Percentiles rank a stretch among this genome's conserved stretches.
Evolutionary conservation across 1,140 invertebrate genomes (phyloP).

Genomic region (Dendrolimus kikuchii): DNA sequence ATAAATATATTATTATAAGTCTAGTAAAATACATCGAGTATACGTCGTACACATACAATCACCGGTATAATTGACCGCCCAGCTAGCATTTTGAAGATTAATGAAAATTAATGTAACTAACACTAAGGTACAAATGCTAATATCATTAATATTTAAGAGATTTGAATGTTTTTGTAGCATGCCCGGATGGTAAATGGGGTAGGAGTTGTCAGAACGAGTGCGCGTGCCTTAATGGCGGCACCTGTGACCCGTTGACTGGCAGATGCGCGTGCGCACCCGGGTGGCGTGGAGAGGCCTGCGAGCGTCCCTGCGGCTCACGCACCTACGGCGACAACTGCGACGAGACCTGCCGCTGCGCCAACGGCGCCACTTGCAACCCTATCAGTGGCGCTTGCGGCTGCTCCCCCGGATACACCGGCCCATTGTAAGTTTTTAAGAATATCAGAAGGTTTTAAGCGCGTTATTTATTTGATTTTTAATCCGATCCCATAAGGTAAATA

Average conservation of each 20-base stretch:
- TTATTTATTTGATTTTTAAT: too few relatives aligned
- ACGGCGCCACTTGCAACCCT: slow-evolving; percentile 85
- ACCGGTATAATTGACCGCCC: too few relatives aligned
- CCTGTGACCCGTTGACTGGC: slow-evolving; percentile 85
- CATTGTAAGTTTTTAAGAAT: slow-evolving; percentile 40
- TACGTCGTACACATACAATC: too few relatives aligned
- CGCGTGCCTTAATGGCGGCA: slow-evolving; percentile 89
- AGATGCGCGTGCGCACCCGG: slow-evolving; percentile 81
- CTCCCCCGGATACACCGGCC: slow-evolving; percentile 78
- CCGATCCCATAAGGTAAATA: too few relatives aligned
- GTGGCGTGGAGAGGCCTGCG: slow-evolving; percentile 76
- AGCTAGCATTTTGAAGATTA: too few relatives aligned
- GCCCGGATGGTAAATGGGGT: slow-evolving; percentile 83
- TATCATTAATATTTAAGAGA: background rate
- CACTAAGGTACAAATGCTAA: too few relatives aligned
- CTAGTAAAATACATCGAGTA: too few relatives aligned
- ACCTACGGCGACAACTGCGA: slow-evolving; percentile 85
- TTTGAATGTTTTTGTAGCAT: slow-evolving; percentile 57
- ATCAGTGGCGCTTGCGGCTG: slow-evolving; percentile 81
- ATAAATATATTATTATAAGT: too few relatives aligned
- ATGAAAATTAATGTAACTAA: too few relatives aligned
- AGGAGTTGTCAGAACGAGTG: slow-evolving; percentile 83
- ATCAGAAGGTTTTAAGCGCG: too few relatives aligned
- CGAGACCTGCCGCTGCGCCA: slow-evolving; percentile 87
- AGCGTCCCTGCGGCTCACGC: slow-evolving; percentile 80